These are phyloP conservation scores for Haliclona indistincta DNA, from an alignment of 37 sponge, comb jelly and placozoan genomes.

Conservation along the genomic window DNA sequence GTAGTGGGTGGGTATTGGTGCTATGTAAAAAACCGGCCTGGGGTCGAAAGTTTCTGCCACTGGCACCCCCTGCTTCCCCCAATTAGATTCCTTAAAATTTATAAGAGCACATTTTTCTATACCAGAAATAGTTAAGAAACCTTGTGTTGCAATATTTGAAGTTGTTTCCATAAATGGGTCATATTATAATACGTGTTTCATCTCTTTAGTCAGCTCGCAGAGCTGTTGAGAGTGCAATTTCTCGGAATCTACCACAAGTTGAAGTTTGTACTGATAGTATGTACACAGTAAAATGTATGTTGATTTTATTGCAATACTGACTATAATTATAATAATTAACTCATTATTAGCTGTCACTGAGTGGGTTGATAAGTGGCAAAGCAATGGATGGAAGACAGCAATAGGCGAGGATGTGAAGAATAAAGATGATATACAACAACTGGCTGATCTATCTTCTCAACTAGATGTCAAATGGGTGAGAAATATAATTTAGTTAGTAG, in stretches of 20 bases:
- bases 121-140: too few relatives aligned
- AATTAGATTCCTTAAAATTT: too few relatives aligned
- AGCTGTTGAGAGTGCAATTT: slow-evolving; percentile 74
- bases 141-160: too few relatives aligned
- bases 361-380: slow-evolving; percentile 83
- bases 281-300: slow-evolving; percentile 83
- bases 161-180: too few relatives aligned
- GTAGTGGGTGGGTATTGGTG: too few relatives aligned
- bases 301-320: too few relatives aligned
- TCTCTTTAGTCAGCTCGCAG: slow-evolving; percentile 78
- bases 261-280: slow-evolving; percentile 89
- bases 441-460: slow-evolving; percentile 51
- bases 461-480: slow-evolving; percentile 84
- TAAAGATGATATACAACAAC: slow-evolving; percentile 63
- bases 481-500: background rate
- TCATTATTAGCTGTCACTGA: slow-evolving; percentile 78
- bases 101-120: too few relatives aligned
- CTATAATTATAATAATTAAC: too few relatives aligned
- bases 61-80: too few relatives aligned
- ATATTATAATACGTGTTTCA: too few relatives aligned
- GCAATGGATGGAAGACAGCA: slow-evolving; percentile 76
- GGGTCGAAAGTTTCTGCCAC: too few relatives aligned
- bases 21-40: too few relatives aligned
- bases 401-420: slow-evolving; percentile 72
- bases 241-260: slow-evolving; percentile 39